A percentile compares a stretch with the other conserved stretches of the same genome.
Evolutionary conservation across 1,140 invertebrate genomes (phyloP).

Genomic region (Caenorhabditis tropicalis): DNA sequence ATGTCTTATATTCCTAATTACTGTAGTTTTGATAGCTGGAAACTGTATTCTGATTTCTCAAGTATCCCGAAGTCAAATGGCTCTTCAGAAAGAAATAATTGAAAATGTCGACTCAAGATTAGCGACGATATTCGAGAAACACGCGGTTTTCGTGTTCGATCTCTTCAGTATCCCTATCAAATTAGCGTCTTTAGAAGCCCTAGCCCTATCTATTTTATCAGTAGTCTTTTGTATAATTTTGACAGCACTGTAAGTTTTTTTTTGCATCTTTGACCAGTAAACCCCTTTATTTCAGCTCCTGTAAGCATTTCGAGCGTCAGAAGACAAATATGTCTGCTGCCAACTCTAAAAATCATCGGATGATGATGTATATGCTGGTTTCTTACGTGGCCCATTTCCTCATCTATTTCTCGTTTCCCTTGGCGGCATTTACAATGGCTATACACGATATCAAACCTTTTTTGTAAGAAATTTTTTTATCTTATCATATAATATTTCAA

Average conservation of each 20-base stretch:
- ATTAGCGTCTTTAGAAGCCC: not conserved
- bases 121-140: not conserved
- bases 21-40: not conserved
- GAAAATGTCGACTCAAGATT: not conserved
- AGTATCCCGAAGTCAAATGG: not conserved
- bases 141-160: conserved; percentile 7
- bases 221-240: not conserved
- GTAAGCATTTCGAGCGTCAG: not conserved
- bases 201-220: not conserved
- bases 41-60: not conserved
- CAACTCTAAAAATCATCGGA: not conserved
- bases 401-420: not conserved
- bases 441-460: not conserved
- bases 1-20: not conserved
- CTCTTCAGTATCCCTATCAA: not conserved
- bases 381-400: conserved; percentile 9
- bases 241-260: not conserved
- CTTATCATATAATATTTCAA: not conserved
- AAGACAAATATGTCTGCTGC: not conserved
- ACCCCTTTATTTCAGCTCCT: not conserved
- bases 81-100: not conserved
- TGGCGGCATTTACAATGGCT: not conserved
- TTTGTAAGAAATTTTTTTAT: not conserved
- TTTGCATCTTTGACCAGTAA: not conserved
- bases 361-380: conserved; percentile 8